Percentiles rank a stretch among this genome's conserved stretches.
Evolutionary conservation across 35 echinoderm and acorn worm genomes (phyloP).

Genomic region (Patiria miniata): DNA sequence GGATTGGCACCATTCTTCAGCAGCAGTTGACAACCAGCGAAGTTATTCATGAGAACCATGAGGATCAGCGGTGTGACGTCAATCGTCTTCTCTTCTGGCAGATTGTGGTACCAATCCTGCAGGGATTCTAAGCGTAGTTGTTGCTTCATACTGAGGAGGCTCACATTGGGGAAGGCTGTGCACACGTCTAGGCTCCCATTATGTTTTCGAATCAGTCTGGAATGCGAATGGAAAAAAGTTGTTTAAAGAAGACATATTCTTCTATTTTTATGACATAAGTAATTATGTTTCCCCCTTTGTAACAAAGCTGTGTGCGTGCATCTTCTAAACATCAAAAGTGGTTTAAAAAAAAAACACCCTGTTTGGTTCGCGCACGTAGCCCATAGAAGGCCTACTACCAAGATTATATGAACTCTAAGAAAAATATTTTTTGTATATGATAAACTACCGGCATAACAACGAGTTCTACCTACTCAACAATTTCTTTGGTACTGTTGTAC

Average conservation of each 20-base stretch:
- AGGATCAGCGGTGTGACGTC: constrained; percentile 59
- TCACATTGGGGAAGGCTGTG: constrained; percentile 1
- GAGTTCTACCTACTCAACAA: constrained; percentile 32
- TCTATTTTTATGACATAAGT: no score
- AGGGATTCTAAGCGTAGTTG: background rate
- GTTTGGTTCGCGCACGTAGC: no score
- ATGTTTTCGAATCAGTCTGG: background rate
- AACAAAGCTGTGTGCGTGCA: no score
- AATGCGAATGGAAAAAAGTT: background rate
- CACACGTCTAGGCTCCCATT: background rate
- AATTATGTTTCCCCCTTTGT: no score
- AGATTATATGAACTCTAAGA: no score
- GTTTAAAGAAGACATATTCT: no score
- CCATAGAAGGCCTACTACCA: no score
- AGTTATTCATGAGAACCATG: constrained; percentile 57
- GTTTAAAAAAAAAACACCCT: no score
- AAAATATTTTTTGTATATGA: no score
- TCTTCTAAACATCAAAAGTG: no score
- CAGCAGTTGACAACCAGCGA: constrained; percentile 51
- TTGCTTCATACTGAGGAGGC: background rate
- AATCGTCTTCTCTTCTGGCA: constrained; percentile 28
- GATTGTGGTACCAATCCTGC: constrained; percentile 49
- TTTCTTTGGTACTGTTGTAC: constrained; percentile 24
- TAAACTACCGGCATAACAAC: no score
- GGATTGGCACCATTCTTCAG: constrained; percentile 78